Evolutionary conservation across 1,140 invertebrate species (phyloP).

Genomic region (Euwallacea fornicatus): DNA sequence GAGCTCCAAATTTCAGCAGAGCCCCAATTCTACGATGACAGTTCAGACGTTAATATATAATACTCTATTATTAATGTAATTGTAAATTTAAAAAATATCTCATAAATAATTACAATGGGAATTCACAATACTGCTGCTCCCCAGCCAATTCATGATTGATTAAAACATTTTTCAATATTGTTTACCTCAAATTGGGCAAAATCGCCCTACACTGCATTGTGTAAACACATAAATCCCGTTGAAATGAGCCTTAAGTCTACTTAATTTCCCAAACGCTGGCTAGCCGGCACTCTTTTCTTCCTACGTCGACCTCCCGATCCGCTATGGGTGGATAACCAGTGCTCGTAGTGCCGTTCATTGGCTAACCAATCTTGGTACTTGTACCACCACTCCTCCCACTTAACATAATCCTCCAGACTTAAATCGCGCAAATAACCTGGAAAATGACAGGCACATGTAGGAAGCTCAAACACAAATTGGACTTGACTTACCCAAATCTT

Average conservation of each 20-base stretch:
- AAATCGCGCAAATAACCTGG: conserved; percentile 75
- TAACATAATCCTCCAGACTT: conserved; percentile 79
- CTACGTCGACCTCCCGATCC: conserved; percentile 43
- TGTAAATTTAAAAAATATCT: too few species aligned
- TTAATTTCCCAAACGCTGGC: conserved; percentile 37
- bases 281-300: conserved; percentile 52
- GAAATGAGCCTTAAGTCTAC: too few species aligned
- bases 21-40: too few species aligned
- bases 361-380: conserved; percentile 90
- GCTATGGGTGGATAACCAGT: conserved; percentile 60
- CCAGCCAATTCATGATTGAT: too few species aligned
- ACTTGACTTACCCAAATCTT: conserved; percentile 61
- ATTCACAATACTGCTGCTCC: too few species aligned
- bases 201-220: too few species aligned
- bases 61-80: too few species aligned
- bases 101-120: too few species aligned
- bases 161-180: not conserved
- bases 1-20: too few species aligned
- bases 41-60: too few species aligned
- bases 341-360: conserved; percentile 78
- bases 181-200: too few species aligned
- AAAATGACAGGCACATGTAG: not conserved
- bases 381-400: conserved; percentile 94
- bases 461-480: not conserved
- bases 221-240: too few species aligned